Evolutionary conservation across 2,797 vertebrate genomes (phyloP).

Genomic region (Lophotriccus pileatus): DNA sequence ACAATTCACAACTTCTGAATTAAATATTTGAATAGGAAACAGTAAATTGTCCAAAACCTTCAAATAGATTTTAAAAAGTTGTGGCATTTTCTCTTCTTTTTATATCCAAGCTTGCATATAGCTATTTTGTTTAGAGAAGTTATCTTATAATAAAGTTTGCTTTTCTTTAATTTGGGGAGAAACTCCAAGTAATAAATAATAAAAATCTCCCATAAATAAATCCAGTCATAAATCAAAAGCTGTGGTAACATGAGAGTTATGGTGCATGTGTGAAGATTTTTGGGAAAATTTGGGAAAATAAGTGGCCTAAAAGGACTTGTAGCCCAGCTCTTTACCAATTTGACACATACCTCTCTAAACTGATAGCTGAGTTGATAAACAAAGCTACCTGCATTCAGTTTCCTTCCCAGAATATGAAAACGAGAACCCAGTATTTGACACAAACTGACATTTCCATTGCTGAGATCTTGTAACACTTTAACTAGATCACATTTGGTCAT

Average conservation of each 20-base stretch:
- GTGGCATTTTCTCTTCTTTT: background rate
- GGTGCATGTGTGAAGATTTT: background rate
- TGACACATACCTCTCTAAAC: background rate
- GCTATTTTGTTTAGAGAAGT: background rate
- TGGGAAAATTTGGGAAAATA: background rate
- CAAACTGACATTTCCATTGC: background rate
- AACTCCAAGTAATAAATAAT: background rate
- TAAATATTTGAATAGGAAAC: background rate
- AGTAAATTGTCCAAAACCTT: background rate
- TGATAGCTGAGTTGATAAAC: background rate
- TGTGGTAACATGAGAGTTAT: background rate
- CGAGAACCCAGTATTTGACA: background rate
- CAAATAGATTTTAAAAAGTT: background rate
- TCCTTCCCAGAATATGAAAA: background rate
- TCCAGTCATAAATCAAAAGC: background rate
- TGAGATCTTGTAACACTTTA: background rate
- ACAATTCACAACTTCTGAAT: background rate
- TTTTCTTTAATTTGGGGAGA: background rate
- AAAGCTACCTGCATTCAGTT: background rate
- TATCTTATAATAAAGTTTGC: background rate
- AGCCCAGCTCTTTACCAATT: background rate
- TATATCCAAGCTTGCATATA: background rate
- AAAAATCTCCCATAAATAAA: background rate
- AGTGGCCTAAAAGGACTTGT: background rate
- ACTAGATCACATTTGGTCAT: background rate